A percentile compares a stretch with the other conserved stretches of the same genome.
Evolutionary conservation across 92 coral and sea anemone species (phyloP).

Genomic region (Muricea muricata): DNA sequence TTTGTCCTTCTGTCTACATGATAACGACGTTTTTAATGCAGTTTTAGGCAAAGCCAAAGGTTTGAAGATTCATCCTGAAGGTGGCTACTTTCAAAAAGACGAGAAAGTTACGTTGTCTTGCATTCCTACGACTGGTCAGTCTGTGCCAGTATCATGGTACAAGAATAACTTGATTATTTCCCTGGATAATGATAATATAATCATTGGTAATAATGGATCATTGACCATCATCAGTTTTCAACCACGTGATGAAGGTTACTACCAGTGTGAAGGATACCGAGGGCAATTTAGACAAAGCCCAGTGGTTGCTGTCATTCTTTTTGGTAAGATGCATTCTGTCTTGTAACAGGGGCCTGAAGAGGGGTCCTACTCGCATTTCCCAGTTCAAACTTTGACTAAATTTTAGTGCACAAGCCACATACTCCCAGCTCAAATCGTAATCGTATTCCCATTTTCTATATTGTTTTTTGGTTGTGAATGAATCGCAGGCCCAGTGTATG

Average conservation of each 20-base stretch:
- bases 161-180: constrained; percentile 21
- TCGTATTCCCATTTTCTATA: too few species aligned
- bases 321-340: constrained; percentile 32
- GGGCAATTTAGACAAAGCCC: constrained; percentile 31
- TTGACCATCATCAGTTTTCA: constrained; percentile 1
- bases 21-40: background rate
- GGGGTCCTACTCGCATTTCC: too few species aligned
- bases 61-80: constrained; percentile 14
- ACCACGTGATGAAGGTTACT: constrained; percentile 29
- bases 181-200: background rate
- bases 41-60: constrained; percentile 18
- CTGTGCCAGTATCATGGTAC: constrained; percentile 13
- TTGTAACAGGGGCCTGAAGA: too few species aligned
- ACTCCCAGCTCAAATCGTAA: too few species aligned
- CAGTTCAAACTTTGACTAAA: too few species aligned
- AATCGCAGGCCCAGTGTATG: too few species aligned
- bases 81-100: constrained; percentile 14
- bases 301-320: background rate
- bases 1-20: too few species aligned
- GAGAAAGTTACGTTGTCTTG: constrained; percentile 15
- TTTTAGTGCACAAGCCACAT: too few species aligned
- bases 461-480: too few species aligned
- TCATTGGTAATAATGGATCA: background rate
- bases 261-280: constrained; percentile 3
- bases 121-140: constrained; percentile 25